These are phyloP conservation scores for Lepidurus apus DNA, from an alignment of 1,140 invertebrate genomes.

Conservation along the genomic window DNA sequence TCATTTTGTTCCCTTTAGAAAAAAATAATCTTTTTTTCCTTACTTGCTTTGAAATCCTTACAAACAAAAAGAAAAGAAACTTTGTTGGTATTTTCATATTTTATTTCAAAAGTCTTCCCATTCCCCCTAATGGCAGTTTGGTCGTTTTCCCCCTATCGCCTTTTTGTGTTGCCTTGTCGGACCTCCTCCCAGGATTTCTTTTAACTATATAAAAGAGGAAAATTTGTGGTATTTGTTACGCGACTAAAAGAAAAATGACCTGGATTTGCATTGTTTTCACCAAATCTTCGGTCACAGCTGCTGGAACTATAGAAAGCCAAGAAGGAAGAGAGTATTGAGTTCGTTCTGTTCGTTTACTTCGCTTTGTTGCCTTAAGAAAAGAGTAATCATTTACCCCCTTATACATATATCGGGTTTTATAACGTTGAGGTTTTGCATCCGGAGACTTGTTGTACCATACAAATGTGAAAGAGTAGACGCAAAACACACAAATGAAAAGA, in stretches of 20 bases:
- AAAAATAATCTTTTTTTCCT: neutral
- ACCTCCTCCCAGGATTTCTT: neutral
- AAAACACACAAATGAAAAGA: neutral
- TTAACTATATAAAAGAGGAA: neutral
- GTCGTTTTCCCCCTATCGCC: neutral
- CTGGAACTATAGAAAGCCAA: neutral
- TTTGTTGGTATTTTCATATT: conserved; percentile 15
- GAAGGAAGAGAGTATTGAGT: neutral
- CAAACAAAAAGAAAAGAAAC: neutral
- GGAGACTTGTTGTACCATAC: neutral
- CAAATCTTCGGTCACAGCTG: neutral
- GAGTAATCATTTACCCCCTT: neutral
- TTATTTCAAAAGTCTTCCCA: neutral
- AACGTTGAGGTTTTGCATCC: conserved; percentile 14
- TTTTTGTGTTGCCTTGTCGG: conserved; percentile 10
- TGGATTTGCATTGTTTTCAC: neutral
- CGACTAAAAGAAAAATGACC: neutral
- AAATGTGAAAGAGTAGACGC: neutral
- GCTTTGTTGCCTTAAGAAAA: neutral
- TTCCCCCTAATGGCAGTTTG: neutral
- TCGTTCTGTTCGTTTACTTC: neutral
- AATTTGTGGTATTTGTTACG: neutral
- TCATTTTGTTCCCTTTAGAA: neutral
- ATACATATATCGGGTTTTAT: neutral
- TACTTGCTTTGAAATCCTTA: neutral